Evolutionary conservation across 2,113 vertebrate species (phyloP).

Genomic region (Acinonyx jubatus): DNA sequence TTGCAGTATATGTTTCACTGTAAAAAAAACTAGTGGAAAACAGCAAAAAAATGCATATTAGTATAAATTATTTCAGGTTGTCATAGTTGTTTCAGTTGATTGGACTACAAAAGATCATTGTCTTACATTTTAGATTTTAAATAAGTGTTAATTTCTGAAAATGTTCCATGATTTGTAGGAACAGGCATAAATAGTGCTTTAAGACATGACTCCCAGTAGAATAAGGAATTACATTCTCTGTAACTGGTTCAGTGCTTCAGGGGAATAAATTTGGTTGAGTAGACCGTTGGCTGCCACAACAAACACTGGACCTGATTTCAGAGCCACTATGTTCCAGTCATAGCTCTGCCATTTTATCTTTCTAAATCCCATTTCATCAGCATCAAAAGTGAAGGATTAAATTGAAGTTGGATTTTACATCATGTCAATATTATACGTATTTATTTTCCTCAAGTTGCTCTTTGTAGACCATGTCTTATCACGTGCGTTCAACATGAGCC

Average conservation of each 20-base stretch:
- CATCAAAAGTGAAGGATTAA: neutral
- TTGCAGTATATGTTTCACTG: neutral
- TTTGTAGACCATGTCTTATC: neutral
- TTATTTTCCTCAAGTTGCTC: neutral
- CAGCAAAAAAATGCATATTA: neutral
- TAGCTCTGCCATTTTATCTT: neutral
- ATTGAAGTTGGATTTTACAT: neutral
- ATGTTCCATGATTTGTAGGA: neutral
- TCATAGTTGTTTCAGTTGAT: neutral
- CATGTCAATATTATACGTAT: neutral
- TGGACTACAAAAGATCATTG: neutral
- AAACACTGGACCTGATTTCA: neutral
- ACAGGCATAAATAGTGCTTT: neutral
- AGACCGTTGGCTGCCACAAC: neutral
- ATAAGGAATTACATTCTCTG: neutral
- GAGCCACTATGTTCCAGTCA: neutral
- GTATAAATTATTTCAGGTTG: neutral
- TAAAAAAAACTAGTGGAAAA: neutral
- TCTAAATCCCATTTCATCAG: neutral
- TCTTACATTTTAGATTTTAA: neutral
- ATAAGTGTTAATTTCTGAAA: neutral
- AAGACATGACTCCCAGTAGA: too few relatives aligned
- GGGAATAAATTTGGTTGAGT: neutral
- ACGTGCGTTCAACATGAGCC: neutral
- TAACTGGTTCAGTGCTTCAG: neutral